Percentiles rank a stretch among this genome's conserved stretches.
Evolutionary conservation across 2,888 invertebrate genomes (phyloP).

Genomic region (Lepidochitona cinerea): DNA sequence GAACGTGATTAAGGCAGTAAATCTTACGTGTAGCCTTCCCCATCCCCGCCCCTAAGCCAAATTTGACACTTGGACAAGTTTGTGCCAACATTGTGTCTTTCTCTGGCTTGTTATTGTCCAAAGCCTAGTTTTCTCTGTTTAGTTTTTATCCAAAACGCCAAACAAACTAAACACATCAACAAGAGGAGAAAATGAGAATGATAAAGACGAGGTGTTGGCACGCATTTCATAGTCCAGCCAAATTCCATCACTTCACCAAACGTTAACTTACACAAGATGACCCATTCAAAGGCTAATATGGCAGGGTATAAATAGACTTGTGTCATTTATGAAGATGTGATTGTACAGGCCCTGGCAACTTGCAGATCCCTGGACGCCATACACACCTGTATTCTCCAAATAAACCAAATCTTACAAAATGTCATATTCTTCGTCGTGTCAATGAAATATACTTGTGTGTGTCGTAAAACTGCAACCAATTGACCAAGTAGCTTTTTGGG

Average conservation of each 20-base stretch:
- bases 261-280: not conserved
- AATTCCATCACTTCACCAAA: not conserved
- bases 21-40: not conserved
- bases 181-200: not conserved
- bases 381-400: no score
- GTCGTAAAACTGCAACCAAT: no score
- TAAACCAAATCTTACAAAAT: no score
- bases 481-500: no score
- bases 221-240: not conserved
- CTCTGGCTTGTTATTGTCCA: not conserved
- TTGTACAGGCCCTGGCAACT: no score
- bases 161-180: slow-evolving; percentile 8
- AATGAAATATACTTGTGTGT: no score
- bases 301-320: not conserved
- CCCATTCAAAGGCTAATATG: not conserved
- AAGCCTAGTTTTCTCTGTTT: not conserved
- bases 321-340: no score
- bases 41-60: slow-evolving; percentile 4
- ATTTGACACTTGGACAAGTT: slow-evolving; percentile 8
- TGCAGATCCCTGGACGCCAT: no score
- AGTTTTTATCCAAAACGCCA: slow-evolving; percentile 3
- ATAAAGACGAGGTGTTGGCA: not conserved
- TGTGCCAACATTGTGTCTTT: slow-evolving; percentile 5
- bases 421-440: no score
- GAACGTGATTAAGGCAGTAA: slow-evolving; percentile 5